These are phyloP conservation scores for Ibidorhyncha struthersii DNA, from an alignment of 2,113 vertebrate species.

Conservation along the genomic window DNA sequence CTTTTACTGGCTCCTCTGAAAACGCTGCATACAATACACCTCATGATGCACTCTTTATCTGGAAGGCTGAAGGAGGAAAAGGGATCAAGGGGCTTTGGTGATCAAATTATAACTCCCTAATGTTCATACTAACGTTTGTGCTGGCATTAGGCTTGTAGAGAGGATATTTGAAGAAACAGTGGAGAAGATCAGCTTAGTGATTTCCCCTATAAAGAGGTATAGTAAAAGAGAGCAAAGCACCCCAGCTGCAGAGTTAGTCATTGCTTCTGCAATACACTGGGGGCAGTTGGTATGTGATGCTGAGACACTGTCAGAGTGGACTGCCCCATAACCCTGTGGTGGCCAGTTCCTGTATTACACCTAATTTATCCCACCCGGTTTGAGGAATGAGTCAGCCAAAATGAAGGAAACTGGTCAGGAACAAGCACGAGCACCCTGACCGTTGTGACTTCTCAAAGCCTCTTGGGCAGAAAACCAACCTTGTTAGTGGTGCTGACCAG, in stretches of 20 bases:
- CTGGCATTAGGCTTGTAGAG: not conserved
- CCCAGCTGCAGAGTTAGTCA: not conserved
- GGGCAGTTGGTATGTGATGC: accelerated
- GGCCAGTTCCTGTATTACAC: not conserved
- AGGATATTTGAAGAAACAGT: not conserved
- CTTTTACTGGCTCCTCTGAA: not conserved
- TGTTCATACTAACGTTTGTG: not conserved
- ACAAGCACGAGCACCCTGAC: not conserved
- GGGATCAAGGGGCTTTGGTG: not conserved
- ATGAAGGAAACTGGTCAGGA: not conserved
- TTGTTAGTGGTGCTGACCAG: not conserved
- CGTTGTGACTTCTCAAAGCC: not conserved
- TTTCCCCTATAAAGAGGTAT: not conserved
- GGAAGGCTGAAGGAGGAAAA: not conserved
- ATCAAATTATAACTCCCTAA: not conserved
- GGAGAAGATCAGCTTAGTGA: not conserved
- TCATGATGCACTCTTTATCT: not conserved
- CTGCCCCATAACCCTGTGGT: accelerated
- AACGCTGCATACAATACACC: not conserved
- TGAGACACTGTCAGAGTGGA: not conserved
- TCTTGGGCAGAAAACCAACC: not conserved
- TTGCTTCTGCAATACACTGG: not conserved
- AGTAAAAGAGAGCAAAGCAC: not conserved
- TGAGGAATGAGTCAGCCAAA: not conserved
- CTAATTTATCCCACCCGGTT: not conserved